Base-by-base conservation (phyloP, 92 coral and sea anemone species). In the Heteractis magnifica region DNA sequence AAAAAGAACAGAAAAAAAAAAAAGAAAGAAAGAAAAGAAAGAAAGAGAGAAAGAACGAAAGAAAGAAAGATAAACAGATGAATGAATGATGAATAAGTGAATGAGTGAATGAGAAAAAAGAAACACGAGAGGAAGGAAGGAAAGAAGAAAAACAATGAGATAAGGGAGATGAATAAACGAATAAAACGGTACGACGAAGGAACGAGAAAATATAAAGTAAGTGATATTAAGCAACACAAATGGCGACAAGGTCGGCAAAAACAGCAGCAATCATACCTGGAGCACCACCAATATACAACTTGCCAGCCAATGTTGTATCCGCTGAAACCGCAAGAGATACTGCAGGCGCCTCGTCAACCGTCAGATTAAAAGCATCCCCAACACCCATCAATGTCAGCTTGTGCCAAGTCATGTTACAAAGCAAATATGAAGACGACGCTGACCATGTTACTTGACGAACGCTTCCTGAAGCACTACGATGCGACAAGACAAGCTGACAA, bases 371-470 rank as follows among this genome's bases (percentile, higher is more conserved):
- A 48, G 71, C 58, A 5, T 49, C 49, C 53, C 87, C 88, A 59
- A 65, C 64, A 73, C 86, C 88, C n/a, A 71, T 76, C 41, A 92
- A 49, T 65, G 75, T 55, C 19, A 92, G 82, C 11, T 86, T 65
- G 84, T 92, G 91, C 97, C 97, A 92, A 8, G 81, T 77, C 94
- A 90, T 90, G 82, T 92, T 90, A 51, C 97, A 92, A 79, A 92
- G 73, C 59, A 92, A 26, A 81, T 87, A 85, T 26, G 97, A 92
- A 15, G 91, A 86, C 26, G 82, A 55, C 76, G 83, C 81, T 53
- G 88, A 84, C 97, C 97, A 92, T 6, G 86, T 60, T 14, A 81
- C 76, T 9, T 62, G 59, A 16, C 56, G 79, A 72, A 80, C 71
- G 52, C 56, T 76, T 71, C 79, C 90, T 23, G 93, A 83, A 52